phyloP scores from a whole-genome alignment of 2,113 vertebrate genomes.

The Microtus pennsylvanicus region DNA sequence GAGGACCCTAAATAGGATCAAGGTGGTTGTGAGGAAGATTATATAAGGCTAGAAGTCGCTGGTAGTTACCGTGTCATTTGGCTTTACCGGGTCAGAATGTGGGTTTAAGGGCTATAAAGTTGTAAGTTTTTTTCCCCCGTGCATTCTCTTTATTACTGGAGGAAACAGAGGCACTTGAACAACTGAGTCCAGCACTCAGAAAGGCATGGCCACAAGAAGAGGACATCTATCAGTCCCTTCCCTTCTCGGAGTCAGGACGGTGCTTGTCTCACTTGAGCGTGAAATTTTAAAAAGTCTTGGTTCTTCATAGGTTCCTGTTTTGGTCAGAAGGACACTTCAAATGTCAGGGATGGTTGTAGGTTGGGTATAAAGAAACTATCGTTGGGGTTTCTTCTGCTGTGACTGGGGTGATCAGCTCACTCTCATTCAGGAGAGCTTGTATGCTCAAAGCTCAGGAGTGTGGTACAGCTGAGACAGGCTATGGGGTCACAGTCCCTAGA shows the following conservation, averaged over 20 bases:
- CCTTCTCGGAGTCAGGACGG: not conserved
- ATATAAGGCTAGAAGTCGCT: not conserved
- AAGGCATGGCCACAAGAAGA: not conserved
- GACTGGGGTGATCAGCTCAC: not conserved
- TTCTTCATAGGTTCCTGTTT: not conserved
- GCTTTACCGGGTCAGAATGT: not conserved
- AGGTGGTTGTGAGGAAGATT: conserved; percentile 5
- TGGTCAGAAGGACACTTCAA: not conserved
- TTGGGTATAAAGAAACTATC: not conserved
- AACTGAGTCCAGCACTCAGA: not conserved
- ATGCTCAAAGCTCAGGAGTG: rapidly evolving
- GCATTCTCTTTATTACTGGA: not conserved
- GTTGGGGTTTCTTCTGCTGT: not conserved
- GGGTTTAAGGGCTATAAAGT: not conserved
- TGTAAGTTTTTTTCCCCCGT: not conserved
- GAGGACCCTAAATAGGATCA: not conserved
- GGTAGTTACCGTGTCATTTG: not conserved
- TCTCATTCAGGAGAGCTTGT: too few relatives aligned
- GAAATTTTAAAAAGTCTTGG: conserved; percentile 1
- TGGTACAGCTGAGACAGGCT: not conserved
- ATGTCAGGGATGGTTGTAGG: not conserved
- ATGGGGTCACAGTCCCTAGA: too few relatives aligned
- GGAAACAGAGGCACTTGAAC: not conserved
- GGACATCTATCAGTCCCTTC: not conserved
- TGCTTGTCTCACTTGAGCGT: not conserved